Evolutionary conservation across 2,797 vertebrate genomes (phyloP).

Genomic region (Falco cherrug): DNA sequence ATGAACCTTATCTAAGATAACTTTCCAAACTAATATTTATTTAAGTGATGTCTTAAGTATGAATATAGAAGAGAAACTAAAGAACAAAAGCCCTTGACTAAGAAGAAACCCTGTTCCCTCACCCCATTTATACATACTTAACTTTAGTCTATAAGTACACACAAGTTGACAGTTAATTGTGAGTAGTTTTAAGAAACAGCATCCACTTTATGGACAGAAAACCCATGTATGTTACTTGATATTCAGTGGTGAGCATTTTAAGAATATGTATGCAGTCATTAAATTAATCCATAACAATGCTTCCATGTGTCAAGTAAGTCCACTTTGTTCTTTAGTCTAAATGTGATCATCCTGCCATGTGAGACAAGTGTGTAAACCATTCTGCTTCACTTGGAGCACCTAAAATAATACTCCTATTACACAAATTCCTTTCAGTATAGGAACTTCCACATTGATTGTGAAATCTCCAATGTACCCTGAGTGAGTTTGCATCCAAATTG

Average conservation of each 20-base stretch:
- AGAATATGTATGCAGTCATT: background rate
- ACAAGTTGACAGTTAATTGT: background rate
- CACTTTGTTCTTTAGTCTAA: slow-evolving; percentile 7
- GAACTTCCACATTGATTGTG: background rate
- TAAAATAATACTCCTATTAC: background rate
- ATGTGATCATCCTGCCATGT: background rate
- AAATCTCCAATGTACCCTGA: background rate
- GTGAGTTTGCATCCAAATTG: background rate
- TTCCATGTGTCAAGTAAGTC: slow-evolving; percentile 14
- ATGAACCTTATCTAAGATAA: background rate
- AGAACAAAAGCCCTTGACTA: background rate
- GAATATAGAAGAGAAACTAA: background rate
- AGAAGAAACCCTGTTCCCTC: background rate
- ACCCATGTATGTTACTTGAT: background rate
- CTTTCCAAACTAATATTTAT: background rate
- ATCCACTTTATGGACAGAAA: background rate
- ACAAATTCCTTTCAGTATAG: background rate
- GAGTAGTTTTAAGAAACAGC: slow-evolving; percentile 1
- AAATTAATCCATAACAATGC: background rate
- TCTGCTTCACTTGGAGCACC: slow-evolving; percentile 9
- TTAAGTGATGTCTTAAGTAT: background rate
- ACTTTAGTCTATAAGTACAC: slow-evolving; percentile 5
- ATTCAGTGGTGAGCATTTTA: background rate
- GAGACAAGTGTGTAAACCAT: background rate
- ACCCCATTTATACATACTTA: background rate